Evolutionary conservation across 2,888 invertebrate genomes (phyloP).

Genomic region (Periphyllus acericola): DNA sequence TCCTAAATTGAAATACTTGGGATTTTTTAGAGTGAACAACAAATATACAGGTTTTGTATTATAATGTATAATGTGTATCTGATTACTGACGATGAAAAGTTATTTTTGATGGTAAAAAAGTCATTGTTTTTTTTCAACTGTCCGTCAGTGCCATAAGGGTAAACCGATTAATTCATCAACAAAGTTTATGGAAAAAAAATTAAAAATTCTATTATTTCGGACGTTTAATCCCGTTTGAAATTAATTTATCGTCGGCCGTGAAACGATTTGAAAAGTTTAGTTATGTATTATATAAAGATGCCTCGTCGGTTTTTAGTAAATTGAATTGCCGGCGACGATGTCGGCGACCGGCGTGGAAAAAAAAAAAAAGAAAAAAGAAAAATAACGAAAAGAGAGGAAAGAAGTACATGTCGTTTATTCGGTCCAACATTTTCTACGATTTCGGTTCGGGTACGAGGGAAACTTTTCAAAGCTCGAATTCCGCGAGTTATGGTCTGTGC

Average conservation of each 20-base stretch:
- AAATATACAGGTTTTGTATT: background rate
- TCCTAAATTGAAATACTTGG: conserved; percentile 36
- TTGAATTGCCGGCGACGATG: conserved; percentile 30
- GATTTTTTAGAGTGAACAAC: background rate
- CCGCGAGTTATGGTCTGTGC: conserved; percentile 48
- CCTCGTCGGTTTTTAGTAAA: conserved; percentile 35
- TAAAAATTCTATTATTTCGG: conserved; percentile 15
- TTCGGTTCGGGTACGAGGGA: conserved; percentile 28
- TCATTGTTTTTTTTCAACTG: conserved; percentile 33
- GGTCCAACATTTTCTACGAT: conserved; percentile 32
- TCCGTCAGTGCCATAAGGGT: conserved; percentile 18
- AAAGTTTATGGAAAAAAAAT: conserved; percentile 38
- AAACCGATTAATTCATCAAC: conserved; percentile 52
- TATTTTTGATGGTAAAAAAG: background rate
- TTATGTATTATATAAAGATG: conserved; percentile 15
- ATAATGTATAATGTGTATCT: background rate
- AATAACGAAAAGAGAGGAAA: background rate
- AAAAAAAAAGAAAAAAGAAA: background rate
- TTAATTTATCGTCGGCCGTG: conserved; percentile 39
- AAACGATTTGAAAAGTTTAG: conserved; percentile 44
- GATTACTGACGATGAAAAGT: background rate
- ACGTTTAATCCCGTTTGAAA: conserved; percentile 47
- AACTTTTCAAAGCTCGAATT: conserved; percentile 43
- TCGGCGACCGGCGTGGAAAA: background rate
- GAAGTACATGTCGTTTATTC: conserved; percentile 46